These are phyloP conservation scores for Propithecus deckenii DNA, from an alignment of 2,797 vertebrate genomes.

Conservation along the genomic window DNA sequence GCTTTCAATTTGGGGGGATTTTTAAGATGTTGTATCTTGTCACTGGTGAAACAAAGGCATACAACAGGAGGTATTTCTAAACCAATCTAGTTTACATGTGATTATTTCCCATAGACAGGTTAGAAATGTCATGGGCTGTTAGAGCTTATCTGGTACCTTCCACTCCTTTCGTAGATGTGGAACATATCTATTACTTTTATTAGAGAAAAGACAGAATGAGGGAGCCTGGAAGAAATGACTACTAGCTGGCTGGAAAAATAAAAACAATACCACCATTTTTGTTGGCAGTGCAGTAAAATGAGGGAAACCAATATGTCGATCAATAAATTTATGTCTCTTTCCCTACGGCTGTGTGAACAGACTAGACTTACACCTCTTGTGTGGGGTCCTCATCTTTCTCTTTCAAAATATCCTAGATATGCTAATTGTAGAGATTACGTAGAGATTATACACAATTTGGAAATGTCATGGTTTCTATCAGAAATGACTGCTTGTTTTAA, in stretches of 20 bases:
- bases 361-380: conserved; percentile 16
- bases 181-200: conserved; percentile 10
- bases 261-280: conserved; percentile 11
- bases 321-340: conserved; percentile 10
- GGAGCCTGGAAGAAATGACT: conserved; percentile 22
- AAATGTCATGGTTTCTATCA: background rate
- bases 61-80: background rate
- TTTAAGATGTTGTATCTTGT: conserved; percentile 6
- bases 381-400: background rate
- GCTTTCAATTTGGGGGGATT: background rate
- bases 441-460: conserved; percentile 13
- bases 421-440: background rate
- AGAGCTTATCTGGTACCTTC: background rate
- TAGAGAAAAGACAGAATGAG: background rate
- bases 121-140: background rate
- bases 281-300: background rate
- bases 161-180: background rate
- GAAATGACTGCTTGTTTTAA: conserved; percentile 40
- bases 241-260: background rate
- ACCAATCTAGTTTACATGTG: background rate
- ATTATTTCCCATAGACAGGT: background rate
- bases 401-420: conserved; percentile 12
- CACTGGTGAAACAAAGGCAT: conserved; percentile 23
- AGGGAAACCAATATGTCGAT: background rate
- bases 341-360: background rate